Evolutionary conservation across 2,797 vertebrate genomes (phyloP), one percentile per base, ranked within the genome.

Genomic region (Myotis myotis): DNA sequence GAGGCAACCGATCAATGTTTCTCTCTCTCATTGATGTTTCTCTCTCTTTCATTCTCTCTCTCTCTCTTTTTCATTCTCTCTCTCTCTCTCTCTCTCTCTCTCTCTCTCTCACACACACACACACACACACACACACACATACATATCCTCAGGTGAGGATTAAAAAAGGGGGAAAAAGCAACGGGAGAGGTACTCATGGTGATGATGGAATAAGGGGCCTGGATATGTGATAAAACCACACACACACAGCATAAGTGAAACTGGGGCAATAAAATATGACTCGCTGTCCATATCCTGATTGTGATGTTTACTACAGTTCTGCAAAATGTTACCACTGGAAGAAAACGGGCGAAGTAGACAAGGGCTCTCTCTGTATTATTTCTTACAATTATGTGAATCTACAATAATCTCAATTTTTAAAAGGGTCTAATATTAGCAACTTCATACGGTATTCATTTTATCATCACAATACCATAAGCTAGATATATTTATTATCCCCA

Each of bases 101-200:
- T 23, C 57, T 60, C 22, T 60, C 23, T 23, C 19, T 12, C 51
- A 51, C 51, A 53, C 51, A 53, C 51, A 53, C 51, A 51, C 47
- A 49, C 49, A 16, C 49, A 51, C 49, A 51, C 49, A 53, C 51
- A 53, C 49, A 49, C 17, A 53, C 51, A 25, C 23, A 62, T 1
- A 62, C 28, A 62, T 3, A 30, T 16, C 60, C 60, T 62, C 28
- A 6, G 5, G 60, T 62, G 13, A 62, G 60, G 60, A 30, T 62
- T 30, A 16, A 16, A 30, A 30, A 13, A 6, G 28, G 25, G 10
- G 57, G 0, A 6, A n/a, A 30, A 28, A 1, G 19, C 15, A 25
- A 20, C 1, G 10, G 19, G 25, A 57, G 8, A 16, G 36, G 19
- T 11, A 23, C 55, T 36, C 4, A 1, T 0, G 8, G 16, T 5